Conservation (phyloP, 2,888 invertebrate genomes). For the Idaea biselata region DNA sequence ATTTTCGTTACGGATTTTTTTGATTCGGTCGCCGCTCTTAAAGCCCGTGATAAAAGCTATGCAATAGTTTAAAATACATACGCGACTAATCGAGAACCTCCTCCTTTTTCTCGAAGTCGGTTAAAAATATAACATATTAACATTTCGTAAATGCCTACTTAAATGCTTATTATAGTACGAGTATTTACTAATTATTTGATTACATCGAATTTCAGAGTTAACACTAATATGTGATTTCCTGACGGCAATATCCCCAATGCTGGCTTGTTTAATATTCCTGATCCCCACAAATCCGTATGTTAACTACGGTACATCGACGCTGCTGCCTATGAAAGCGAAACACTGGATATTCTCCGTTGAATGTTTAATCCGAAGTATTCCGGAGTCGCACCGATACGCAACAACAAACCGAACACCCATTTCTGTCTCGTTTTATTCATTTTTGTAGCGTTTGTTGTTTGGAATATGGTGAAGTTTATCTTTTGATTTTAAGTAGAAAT, state of each 20-base stretch:
- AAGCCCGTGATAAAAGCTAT: too few relatives aligned
- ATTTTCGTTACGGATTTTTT: too few relatives aligned
- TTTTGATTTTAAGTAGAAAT: background rate
- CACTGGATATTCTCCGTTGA: conserved; percentile 54
- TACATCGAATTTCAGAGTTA: background rate
- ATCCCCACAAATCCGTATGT: conserved; percentile 62
- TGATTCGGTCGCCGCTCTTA: too few relatives aligned
- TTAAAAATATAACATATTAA: too few relatives aligned
- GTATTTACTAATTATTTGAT: background rate
- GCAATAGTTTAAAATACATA: too few relatives aligned
- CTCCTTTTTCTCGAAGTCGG: too few relatives aligned
- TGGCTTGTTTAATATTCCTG: conserved; percentile 62
- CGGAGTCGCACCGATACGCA: conserved; percentile 38
- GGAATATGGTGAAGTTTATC: background rate
- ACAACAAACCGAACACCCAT: conserved; percentile 34
- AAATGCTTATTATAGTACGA: background rate
- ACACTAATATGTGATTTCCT: conserved; percentile 22
- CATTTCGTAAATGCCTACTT: background rate
- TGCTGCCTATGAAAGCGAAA: conserved; percentile 47
- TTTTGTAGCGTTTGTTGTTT: background rate
- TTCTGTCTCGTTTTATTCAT: conserved; percentile 22
- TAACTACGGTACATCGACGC: conserved; percentile 43
- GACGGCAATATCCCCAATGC: conserved; percentile 30
- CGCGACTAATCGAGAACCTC: too few relatives aligned
- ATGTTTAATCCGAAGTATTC: conserved; percentile 53